Percentiles rank a stretch among this genome's conserved stretches.
Conservation (phyloP, 2,888 invertebrate genomes). For the Platycheirus rosarum region DNA sequence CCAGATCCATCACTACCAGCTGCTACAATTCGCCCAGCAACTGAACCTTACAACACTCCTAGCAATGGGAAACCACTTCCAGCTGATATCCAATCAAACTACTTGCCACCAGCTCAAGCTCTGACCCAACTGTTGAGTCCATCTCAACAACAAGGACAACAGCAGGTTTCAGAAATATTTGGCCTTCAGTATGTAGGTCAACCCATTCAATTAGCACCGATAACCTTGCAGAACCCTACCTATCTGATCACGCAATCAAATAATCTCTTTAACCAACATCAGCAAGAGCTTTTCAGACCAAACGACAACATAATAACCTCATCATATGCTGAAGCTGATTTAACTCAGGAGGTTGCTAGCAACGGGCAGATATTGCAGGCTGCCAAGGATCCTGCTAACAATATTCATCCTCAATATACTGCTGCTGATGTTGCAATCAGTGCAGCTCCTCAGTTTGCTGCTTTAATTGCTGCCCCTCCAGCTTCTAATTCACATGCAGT, state of each 20-base stretch:
- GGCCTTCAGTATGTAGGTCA: conserved; percentile 82
- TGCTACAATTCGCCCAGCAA: conserved; percentile 81
- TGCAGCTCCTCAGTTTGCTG: conserved; percentile 79
- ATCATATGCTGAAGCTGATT: conserved; percentile 79
- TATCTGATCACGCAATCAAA: conserved; percentile 82
- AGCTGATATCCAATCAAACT: conserved; percentile 80
- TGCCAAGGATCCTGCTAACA: conserved; percentile 78
- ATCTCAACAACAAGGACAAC: conserved; percentile 81
- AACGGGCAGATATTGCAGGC: conserved; percentile 81
- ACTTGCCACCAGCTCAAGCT: conserved; percentile 78
- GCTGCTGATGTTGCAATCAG: conserved; percentile 65
- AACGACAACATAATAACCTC: conserved; percentile 82
- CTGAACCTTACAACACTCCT: conserved; percentile 82
- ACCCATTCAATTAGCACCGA: conserved; percentile 79
- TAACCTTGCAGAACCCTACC: conserved; percentile 81
- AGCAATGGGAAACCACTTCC: conserved; percentile 82
- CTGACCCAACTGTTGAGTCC: conserved; percentile 80
- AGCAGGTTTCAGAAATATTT: conserved; percentile 83
- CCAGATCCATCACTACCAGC: conserved; percentile 83
- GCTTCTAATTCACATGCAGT: conserved; percentile 76
- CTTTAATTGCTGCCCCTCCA: conserved; percentile 79
- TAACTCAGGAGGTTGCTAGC: conserved; percentile 81
- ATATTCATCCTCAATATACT: conserved; percentile 79
- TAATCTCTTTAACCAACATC: conserved; percentile 81
- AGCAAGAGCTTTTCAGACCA: conserved; percentile 83